A percentile compares a stretch with the other conserved stretches of the same genome.
These are phyloP conservation scores for Acronicta alni DNA, from an alignment of 2,888 invertebrate genomes.

Conservation along the genomic window DNA sequence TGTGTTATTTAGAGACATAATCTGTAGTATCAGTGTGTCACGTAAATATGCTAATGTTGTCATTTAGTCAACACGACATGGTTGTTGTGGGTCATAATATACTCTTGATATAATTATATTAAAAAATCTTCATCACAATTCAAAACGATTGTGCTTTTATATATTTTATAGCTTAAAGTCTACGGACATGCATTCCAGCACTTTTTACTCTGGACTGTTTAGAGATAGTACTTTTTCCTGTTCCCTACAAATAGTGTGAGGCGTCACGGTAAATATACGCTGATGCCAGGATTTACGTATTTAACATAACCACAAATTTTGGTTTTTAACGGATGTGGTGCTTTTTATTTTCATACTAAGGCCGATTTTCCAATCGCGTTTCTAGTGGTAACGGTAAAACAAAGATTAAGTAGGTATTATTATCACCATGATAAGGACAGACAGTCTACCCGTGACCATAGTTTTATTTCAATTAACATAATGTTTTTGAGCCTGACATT, in stretches of 20 bases:
- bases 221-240: constrained; percentile 10
- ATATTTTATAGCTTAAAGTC: not conserved
- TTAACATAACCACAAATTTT: constrained; percentile 8
- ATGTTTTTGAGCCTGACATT: too few relatives aligned
- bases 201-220: constrained; percentile 5
- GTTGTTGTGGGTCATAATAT: too few relatives aligned
- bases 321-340: not conserved
- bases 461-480: too few relatives aligned
- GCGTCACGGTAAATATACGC: constrained; percentile 11
- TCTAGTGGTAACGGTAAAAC: not conserved
- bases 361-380: not conserved
- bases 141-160: too few relatives aligned
- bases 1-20: too few relatives aligned
- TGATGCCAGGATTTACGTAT: constrained; percentile 8
- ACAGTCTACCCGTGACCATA: too few relatives aligned
- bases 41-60: too few relatives aligned
- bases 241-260: constrained; percentile 1
- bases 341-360: not conserved
- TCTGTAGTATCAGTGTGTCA: too few relatives aligned
- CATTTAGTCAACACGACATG: too few relatives aligned
- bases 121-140: too few relatives aligned
- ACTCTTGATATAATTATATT: too few relatives aligned
- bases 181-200: constrained; percentile 12
- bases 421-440: too few relatives aligned
- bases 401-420: not conserved